These are phyloP conservation scores for Eilema griseolum DNA, from an alignment of 2,888 invertebrate species.

Conservation along the genomic window DNA sequence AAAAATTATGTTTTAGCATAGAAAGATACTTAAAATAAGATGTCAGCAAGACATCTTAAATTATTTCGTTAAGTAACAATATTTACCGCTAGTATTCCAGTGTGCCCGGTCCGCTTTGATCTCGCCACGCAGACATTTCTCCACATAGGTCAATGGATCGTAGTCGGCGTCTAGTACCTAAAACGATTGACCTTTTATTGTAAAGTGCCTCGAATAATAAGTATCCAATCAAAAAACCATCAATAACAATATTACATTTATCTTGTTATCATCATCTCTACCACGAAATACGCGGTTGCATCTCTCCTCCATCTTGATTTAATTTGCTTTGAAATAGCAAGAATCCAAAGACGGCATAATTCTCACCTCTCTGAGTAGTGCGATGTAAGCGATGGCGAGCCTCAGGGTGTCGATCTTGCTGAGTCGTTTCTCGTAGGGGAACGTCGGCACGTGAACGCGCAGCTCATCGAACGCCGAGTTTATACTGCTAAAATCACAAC, in stretches of 20 bases:
- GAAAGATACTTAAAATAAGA: too few relatives aligned
- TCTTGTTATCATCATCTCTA: too few relatives aligned
- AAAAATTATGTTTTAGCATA: too few relatives aligned
- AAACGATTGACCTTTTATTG: constrained; percentile 5
- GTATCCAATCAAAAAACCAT: not conserved
- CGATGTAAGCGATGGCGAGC: constrained; percentile 98
- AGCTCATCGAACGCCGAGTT: constrained; percentile 99
- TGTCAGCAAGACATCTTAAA: too few relatives aligned
- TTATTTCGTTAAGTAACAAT: not conserved
- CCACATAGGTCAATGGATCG: constrained; percentile 97
- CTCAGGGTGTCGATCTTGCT: constrained; percentile 99
- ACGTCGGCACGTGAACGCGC: constrained; percentile 98
- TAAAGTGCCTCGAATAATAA: not conserved
- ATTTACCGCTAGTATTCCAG: constrained; percentile 98
- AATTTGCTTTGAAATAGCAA: not conserved
- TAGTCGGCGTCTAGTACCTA: constrained; percentile 94
- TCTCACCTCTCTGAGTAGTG: constrained; percentile 92
- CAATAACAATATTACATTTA: not conserved
- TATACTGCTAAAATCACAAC: constrained; percentile 95
- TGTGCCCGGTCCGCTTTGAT: constrained; percentile 95
- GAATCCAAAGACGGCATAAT: not conserved
- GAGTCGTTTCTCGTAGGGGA: constrained; percentile 99
- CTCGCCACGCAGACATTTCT: constrained; percentile 96
- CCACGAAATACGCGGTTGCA: too few relatives aligned
- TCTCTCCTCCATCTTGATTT: too few relatives aligned